Evolutionary conservation across 2,113 vertebrate species (phyloP).

Genomic region (Pongo abelii): DNA sequence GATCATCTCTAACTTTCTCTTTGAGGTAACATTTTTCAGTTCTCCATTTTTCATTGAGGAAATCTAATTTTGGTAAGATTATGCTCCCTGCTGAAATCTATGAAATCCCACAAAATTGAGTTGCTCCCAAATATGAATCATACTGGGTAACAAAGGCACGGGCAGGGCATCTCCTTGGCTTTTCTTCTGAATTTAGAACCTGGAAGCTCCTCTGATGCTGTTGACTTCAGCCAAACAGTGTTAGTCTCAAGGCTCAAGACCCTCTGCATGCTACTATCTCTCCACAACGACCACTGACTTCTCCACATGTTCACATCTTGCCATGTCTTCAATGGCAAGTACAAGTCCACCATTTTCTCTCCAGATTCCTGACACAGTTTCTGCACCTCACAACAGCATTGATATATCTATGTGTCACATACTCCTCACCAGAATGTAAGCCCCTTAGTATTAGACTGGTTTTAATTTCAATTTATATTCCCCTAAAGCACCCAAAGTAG

Average conservation of each 20-base stretch:
- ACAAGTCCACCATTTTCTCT: neutral
- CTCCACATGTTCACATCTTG: too few relatives aligned
- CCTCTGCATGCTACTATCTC: neutral
- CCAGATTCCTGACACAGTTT: neutral
- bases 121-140: neutral
- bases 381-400: neutral
- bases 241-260: neutral
- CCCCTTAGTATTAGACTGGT: neutral
- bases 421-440: neutral
- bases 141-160: rapidly evolving
- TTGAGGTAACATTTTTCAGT: neutral
- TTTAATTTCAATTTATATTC: neutral
- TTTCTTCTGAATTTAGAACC: neutral
- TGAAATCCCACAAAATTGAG: neutral
- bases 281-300: neutral
- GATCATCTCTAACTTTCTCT: neutral
- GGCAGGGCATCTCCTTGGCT: neutral
- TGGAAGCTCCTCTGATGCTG: neutral
- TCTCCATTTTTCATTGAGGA: neutral
- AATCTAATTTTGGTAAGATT: neutral
- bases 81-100: neutral
- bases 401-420: too few relatives aligned
- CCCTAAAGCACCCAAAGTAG: neutral
- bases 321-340: neutral
- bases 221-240: neutral